Base-by-base conservation (phyloP, 64 coral and sea anemone species). In the Montipora sp. region DNA sequence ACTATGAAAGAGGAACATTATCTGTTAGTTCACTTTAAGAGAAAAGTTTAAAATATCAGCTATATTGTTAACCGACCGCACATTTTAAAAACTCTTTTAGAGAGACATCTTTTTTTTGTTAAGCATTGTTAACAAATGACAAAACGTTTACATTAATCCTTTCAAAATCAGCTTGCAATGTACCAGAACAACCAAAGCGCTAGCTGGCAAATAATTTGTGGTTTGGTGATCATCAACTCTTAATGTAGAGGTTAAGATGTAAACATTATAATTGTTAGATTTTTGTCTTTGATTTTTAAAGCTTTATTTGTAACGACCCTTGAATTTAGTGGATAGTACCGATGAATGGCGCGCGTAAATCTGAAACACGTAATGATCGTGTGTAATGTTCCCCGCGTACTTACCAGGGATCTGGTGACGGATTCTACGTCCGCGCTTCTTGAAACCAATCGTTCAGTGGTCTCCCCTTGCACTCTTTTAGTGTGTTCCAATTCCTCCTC, bases 401-500 rank as follows among this genome's bases (percentile, higher is more conserved):
- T 81, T 77, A 83, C 86, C 69, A 89, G 57, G 24, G 92, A 94
- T 49, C 72, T 66, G 67, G 92, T 89, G 5, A 94, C 86, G 44
- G 86, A 89, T 82, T 95, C 94, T 5, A 92, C 43, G 22, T 95
- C 94, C 14, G 83, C 90, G 65, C 75, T 84, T 19, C 83, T 95
- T 16, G 89, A 87, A 48, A 85, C 90, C 57, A 95, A 46, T 69
- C 94, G 83, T 14, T 90, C 63, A 74, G 89, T 24, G 68, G 89
- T 86, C 71, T 95, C 94, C 44, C 86, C 89, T 55, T 78, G 83
- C 2, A 90, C 83, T 77, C 90, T 83, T 46, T 78, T 91, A 20
- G 88, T 88, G 46, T 92, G 89, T 70, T 90, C 89, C 27, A 95
- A 77, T 49, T 95, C 82, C 44, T 81, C 85, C 59, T 95, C 83